Evolutionary conservation across 2,113 vertebrate species (phyloP).

Genomic region (Chaenocephalus aceratus): DNA sequence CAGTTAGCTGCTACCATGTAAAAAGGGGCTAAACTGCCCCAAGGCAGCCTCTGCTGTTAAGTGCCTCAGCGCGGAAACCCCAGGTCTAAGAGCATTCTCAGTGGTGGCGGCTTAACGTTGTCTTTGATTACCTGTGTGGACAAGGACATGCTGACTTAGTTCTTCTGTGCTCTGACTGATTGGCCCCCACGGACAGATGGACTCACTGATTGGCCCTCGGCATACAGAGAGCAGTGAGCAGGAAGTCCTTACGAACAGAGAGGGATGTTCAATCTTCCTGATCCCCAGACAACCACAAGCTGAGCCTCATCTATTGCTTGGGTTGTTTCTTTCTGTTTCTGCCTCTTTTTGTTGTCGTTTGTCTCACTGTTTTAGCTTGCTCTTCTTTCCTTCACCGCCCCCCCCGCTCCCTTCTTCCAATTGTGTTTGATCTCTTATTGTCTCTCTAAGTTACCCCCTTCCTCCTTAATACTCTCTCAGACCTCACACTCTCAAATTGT

Average conservation of each 20-base stretch:
- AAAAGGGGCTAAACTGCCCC: conserved; percentile 24
- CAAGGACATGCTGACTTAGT: conserved; percentile 72
- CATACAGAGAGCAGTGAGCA: conserved; percentile 42
- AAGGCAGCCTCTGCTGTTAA: conserved; percentile 14
- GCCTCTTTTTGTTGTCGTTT: conserved; percentile 42
- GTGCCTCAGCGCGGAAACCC: background rate
- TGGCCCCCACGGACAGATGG: conserved; percentile 67
- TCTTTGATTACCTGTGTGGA: conserved; percentile 72
- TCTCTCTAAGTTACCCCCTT: conserved; percentile 25
- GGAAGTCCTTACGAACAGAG: conserved; percentile 66
- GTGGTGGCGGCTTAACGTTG: conserved; percentile 41
- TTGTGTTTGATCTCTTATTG: conserved; percentile 26
- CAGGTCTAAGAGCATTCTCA: conserved; percentile 45
- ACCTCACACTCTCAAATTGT: conserved; percentile 32
- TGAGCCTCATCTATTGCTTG: conserved; percentile 53
- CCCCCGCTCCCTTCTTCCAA: background rate
- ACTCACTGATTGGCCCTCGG: conserved; percentile 63
- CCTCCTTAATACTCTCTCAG: conserved; percentile 26
- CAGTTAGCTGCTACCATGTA: background rate
- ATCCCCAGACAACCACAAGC: conserved; percentile 62
- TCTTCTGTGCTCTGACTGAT: conserved; percentile 65
- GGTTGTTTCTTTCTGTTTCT: conserved; percentile 17
- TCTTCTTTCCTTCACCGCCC: background rate
- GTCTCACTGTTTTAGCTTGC: conserved; percentile 24
- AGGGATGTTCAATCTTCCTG: conserved; percentile 62